phyloP scores from a whole-genome alignment of 1,140 invertebrate species.

The Dreissena rostriformis region DNA sequence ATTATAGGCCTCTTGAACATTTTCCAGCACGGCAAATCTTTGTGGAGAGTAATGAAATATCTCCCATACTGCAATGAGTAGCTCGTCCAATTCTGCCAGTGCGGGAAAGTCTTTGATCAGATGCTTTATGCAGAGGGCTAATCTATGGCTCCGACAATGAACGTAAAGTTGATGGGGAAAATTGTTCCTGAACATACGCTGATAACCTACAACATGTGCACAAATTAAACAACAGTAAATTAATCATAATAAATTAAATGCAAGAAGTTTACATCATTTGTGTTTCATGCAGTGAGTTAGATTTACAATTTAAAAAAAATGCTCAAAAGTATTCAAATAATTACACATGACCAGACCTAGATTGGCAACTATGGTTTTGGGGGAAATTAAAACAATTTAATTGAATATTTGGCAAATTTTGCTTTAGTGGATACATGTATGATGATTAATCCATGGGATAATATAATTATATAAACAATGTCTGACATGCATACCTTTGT shows the following conservation, averaged over 20 bases:
- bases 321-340: too few relatives aligned
- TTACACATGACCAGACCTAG: too few relatives aligned
- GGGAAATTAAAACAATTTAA: background rate
- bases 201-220: background rate
- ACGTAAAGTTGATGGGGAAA: conserved; percentile 11
- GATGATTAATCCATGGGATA: background rate
- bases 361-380: too few relatives aligned
- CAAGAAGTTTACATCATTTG: background rate
- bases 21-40: background rate
- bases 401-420: background rate
- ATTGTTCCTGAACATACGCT: conserved; percentile 2
- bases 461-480: too few relatives aligned
- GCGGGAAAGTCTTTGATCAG: background rate
- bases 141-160: conserved; percentile 10
- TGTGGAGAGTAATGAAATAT: background rate
- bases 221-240: conserved; percentile 12
- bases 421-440: background rate
- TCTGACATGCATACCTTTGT: conserved; percentile 20
- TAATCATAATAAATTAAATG: background rate
- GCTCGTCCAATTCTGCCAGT: background rate
- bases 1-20: too few relatives aligned
- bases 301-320: background rate
- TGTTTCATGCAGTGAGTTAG: too few relatives aligned
- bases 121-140: conserved; percentile 12
- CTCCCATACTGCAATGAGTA: conserved; percentile 5